These are phyloP conservation scores for Odontesthes bonariensis DNA, from an alignment of 2,113 vertebrate species.

Conservation along the genomic window DNA sequence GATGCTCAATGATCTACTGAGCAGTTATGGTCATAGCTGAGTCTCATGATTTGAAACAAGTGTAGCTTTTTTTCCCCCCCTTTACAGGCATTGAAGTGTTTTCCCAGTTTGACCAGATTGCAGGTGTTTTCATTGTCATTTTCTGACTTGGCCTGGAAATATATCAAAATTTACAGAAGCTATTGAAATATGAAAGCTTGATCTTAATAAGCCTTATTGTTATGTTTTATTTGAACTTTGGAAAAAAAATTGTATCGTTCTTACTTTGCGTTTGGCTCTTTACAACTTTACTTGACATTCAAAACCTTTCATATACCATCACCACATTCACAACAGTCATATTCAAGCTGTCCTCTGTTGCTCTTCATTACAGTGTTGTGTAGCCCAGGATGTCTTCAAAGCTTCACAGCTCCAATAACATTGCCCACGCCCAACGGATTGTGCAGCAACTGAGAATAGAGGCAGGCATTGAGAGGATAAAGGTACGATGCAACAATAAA, in stretches of 20 bases:
- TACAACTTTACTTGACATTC: background rate
- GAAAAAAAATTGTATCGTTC: no score
- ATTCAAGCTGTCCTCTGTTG: background rate
- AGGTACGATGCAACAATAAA: slow-evolving; percentile 80
- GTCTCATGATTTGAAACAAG: no score
- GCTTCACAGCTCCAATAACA: slow-evolving; percentile 89
- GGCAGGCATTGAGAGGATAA: slow-evolving; percentile 95
- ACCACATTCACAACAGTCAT: background rate
- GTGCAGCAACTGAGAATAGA: slow-evolving; percentile 94
- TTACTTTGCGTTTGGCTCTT: background rate
- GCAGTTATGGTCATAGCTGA: no score
- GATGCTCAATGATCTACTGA: no score
- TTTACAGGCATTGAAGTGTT: no score
- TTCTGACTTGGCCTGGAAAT: no score
- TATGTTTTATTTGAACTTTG: no score
- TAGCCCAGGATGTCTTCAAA: slow-evolving; percentile 90
- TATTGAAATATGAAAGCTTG: background rate
- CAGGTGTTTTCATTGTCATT: no score
- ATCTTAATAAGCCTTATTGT: no score
- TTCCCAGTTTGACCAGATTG: no score
- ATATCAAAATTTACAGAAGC: no score
- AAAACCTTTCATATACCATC: background rate
- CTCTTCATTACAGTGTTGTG: slow-evolving; percentile 55
- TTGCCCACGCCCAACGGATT: slow-evolving; percentile 86
- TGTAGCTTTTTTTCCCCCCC: no score